Evolutionary conservation across 2,113 vertebrate genomes (phyloP), one percentile per base, ranked within the genome.

Genomic region (Macrotus californicus): DNA sequence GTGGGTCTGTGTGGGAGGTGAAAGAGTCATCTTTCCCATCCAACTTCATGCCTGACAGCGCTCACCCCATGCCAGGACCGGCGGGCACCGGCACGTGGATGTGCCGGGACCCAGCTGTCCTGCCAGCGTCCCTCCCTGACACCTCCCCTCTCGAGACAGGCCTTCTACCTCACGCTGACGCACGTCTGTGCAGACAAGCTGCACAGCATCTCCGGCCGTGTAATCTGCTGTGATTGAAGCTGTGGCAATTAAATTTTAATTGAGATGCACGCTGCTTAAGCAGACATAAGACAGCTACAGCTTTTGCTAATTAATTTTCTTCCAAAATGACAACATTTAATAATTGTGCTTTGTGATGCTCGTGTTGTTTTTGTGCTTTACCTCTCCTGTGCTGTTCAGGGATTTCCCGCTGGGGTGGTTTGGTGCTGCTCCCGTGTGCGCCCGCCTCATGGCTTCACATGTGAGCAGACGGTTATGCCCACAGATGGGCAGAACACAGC

Each of bases 241-340:
- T 96, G 95, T 87, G 96, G 98, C 98, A 98, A 98, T 98, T 98
- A 98, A 98, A 97, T 98, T 98, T 98, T 98, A 98, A 98, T 98
- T 98, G 98, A 98, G 98, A 98, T 98, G 96, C 97, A 97, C 97
- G 34, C 97, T 97, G 97, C 97, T 98, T 98, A 98, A 98, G 98
- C 97, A 98, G 97, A 98, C 97, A 97, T 96, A 97, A 98, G 98
- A 98, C 98, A 98, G 98, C 98, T 97, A 97, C 97, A 97, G 97
- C 97, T 96, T 94, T 96, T 97, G 96, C 98, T 98, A 98, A 98
- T 98, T 98, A 98, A 98, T 98, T 98, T 98, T 97, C 97, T 98
- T 98, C 97, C 29, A 92, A 98, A 98, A 97, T 98, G 98, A 98
- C 98, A 98, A 97, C 98, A 98, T 98, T 98, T 98, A 98, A 98